These are phyloP conservation scores for Tribolium castaneum DNA, from an alignment of 1,140 invertebrate genomes.

Conservation along the genomic window DNA sequence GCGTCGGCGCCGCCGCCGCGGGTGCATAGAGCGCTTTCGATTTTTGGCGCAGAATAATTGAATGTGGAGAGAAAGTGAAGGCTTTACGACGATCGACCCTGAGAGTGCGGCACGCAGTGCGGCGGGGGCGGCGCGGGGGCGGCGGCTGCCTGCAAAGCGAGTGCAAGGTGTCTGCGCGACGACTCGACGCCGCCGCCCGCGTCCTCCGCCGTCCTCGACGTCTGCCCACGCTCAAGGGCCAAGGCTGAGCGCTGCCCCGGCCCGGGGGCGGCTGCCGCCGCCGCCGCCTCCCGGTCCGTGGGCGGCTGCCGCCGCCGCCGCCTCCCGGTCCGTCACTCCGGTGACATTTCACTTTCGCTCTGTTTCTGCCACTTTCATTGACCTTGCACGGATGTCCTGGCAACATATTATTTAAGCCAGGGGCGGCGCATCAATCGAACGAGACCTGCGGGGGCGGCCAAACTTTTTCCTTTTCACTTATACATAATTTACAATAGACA, in stretches of 20 bases:
- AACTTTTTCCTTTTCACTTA: background rate
- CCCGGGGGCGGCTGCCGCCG: slow-evolving; percentile 7
- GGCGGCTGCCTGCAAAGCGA: slow-evolving; percentile 56
- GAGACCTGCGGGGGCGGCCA: too few relatives aligned
- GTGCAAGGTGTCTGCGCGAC: slow-evolving; percentile 65
- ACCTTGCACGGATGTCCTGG: slow-evolving; percentile 29
- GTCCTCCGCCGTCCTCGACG: slow-evolving; percentile 60
- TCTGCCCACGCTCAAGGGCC: slow-evolving; percentile 55
- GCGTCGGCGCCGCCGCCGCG: slow-evolving; percentile 6
- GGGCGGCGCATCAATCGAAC: slow-evolving; percentile 7
- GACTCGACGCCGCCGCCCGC: slow-evolving; percentile 61
- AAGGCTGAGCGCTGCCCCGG: slow-evolving; percentile 50
- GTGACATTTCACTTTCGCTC: slow-evolving; percentile 40
- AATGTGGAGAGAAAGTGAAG: slow-evolving; percentile 53
- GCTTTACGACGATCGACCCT: slow-evolving; percentile 48
- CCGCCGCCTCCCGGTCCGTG: slow-evolving; percentile 18
- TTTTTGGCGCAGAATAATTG: slow-evolving; percentile 43
- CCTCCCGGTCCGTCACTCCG: slow-evolving; percentile 30
- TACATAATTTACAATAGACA: background rate
- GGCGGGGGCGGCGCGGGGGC: slow-evolving; percentile 10
- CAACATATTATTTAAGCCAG: slow-evolving; percentile 23
- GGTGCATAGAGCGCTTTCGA: slow-evolving; percentile 38
- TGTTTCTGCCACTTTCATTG: slow-evolving; percentile 39
- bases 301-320: slow-evolving; percentile 12
- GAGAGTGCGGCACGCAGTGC: slow-evolving; percentile 46